phyloP scores from a whole-genome alignment of 2,888 invertebrate genomes.

The Netelia inedita region DNA sequence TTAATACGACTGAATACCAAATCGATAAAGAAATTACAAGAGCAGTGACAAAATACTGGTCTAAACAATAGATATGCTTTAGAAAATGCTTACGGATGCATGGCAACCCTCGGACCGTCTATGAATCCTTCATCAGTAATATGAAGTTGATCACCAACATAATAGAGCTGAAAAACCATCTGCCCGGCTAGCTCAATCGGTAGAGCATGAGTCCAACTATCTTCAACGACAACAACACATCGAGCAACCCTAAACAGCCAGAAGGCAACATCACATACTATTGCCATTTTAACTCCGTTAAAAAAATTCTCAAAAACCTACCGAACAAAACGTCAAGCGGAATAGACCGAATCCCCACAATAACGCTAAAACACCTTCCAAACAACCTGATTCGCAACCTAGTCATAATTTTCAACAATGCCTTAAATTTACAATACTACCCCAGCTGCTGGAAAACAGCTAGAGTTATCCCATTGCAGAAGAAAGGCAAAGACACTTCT shows the following conservation, averaged over 20 bases:
- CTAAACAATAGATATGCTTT: no score
- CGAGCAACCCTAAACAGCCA: not conserved
- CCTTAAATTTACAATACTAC: not conserved
- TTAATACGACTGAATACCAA: no score
- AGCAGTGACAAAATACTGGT: no score
- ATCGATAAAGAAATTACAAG: no score
- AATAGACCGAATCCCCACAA: not conserved
- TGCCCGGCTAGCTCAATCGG: constrained; percentile 80
- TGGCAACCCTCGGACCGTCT: no score
- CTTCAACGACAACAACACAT: not conserved
- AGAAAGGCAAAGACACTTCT: not conserved
- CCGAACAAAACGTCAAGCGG: not conserved
- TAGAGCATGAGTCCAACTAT: constrained; percentile 82
- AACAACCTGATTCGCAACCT: not conserved
- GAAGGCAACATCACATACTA: not conserved
- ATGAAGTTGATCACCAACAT: not conserved
- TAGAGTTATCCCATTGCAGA: not conserved
- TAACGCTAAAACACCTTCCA: not conserved
- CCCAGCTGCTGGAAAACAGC: not conserved
- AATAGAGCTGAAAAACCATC: not conserved
- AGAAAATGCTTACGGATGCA: no score
- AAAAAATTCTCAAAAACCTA: not conserved
- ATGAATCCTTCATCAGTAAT: no score
- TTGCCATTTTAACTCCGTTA: not conserved
- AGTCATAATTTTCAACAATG: not conserved